Evolutionary conservation across 2,888 invertebrate genomes (phyloP), one percentile per base, ranked within the genome.

Genomic region (Troglohyphantes excavatus): DNA sequence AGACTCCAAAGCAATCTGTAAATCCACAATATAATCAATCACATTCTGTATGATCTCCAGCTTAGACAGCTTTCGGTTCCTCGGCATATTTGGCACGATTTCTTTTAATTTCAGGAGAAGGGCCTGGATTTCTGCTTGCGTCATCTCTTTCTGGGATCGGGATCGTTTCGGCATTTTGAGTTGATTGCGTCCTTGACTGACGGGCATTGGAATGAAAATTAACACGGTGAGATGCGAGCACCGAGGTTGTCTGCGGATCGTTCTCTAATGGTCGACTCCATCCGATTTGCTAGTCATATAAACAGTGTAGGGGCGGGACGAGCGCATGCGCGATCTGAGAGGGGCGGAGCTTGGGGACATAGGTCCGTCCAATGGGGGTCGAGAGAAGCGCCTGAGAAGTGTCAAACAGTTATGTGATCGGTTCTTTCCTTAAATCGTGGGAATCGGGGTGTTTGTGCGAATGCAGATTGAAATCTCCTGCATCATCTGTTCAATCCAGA

Each of bases 41-140:
- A 98, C 98, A 94, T 98, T 96, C 94, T 98, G 98, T 92, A 98
- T 97, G 92, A 98, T 97, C 94, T 98, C 98, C 94, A 98, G 94
- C 93, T 98, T 98, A 21, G 97, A 97, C 92, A 98, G 95, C 94
- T 97, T 97, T 93, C 96, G 95, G 94, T 98, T 97, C 94, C 97
- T 96, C 91, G 98, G 98, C 96, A 98, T 97, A 93, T 97, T 97
- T 23, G 98, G 98, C 91, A 98, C 98, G 93, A 98, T 94, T 93
- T 98, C 97, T 94, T 97, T 97, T 92, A 98, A 94, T 93, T 98
- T 98, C 83, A 96, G 96, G 91, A 98, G 95, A 93, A 98, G 98
- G 95, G 97, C 97, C 93, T 98, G 97, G 93, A 98, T 98, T 94
- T 98, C 98, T 92, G 97, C 97, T 7, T 90, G 82, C 23, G 72